These are phyloP conservation scores for Ptychadena robeensis DNA, from an alignment of 2,797 vertebrate genomes.

Conservation along the genomic window DNA sequence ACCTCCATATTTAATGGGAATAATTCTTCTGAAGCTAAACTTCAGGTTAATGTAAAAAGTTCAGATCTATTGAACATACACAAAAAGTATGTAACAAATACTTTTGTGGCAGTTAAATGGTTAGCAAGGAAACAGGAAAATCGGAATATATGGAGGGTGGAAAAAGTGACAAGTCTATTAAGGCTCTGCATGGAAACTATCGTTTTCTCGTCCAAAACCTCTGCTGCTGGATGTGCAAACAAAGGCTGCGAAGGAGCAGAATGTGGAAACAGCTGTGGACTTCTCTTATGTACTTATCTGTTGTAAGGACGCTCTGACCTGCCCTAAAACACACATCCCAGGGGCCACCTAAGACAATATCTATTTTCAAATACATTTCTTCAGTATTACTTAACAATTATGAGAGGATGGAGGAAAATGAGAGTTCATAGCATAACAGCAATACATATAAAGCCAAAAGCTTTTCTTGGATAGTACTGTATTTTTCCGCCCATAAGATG, in stretches of 20 bases:
- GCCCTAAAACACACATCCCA: neutral
- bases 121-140: conserved; percentile 19
- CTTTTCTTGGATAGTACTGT: too few relatives aligned
- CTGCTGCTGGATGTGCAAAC: conserved; percentile 41
- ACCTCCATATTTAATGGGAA: too few relatives aligned
- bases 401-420: too few relatives aligned
- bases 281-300: neutral
- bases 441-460: too few relatives aligned
- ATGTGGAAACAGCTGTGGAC: conserved; percentile 1
- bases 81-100: neutral
- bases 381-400: too few relatives aligned
- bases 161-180: conserved; percentile 52
- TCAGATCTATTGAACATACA: neutral
- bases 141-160: conserved; percentile 28
- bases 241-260: neutral
- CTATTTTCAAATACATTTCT: too few relatives aligned
- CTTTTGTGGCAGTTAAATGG: conserved; percentile 33
- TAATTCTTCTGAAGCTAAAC: too few relatives aligned
- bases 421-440: too few relatives aligned
- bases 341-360: neutral
- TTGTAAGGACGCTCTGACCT: neutral
- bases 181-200: conserved; percentile 48
- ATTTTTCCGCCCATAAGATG: too few relatives aligned
- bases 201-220: conserved; percentile 40
- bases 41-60: too few relatives aligned